phyloP scores from a whole-genome alignment of 2,797 vertebrate species.

The Chiloscyllium punctatum region DNA sequence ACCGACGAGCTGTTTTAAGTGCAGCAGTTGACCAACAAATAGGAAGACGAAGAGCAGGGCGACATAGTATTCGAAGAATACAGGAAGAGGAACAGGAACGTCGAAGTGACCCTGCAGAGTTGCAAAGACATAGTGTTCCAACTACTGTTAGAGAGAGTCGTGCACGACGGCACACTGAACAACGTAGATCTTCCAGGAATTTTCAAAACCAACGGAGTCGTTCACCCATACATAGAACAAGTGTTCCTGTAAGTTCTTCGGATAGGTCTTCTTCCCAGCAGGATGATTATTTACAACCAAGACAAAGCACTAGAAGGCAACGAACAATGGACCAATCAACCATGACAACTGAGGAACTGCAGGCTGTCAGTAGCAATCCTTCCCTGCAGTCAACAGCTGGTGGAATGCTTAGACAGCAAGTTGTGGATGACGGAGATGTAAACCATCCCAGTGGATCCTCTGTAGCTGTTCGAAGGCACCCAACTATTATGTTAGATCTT shows the following conservation, averaged over 20 bases:
- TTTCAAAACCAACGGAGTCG: conserved; percentile 74
- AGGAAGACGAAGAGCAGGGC: conserved; percentile 22
- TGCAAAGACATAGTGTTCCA: conserved; percentile 73
- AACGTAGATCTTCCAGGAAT: conserved; percentile 53
- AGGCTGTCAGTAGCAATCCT: conserved; percentile 55
- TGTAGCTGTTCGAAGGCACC: conserved; percentile 64
- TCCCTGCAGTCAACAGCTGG: conserved; percentile 50
- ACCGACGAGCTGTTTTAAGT: not conserved
- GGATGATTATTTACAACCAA: not conserved
- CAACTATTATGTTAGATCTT: conserved; percentile 85
- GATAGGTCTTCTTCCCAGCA: conserved; percentile 46
- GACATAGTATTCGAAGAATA: conserved; percentile 43
- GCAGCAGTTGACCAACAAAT: not conserved
- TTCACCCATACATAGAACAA: conserved; percentile 66
- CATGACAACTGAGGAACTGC: conserved; percentile 46
- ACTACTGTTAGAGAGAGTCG: conserved; percentile 61
- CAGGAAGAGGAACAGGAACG: conserved; percentile 46
- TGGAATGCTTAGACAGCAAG: conserved; percentile 61
- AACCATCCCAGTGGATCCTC: conserved; percentile 49
- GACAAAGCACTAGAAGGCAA: conserved; percentile 32
- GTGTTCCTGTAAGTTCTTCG: conserved; percentile 42
- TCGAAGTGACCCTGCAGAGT: conserved; percentile 50
- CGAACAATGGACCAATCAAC: conserved; percentile 43
- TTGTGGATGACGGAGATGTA: conserved; percentile 65
- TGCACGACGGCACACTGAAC: conserved; percentile 61